Evolutionary conservation across 2,888 invertebrate genomes (phyloP), one percentile per base, ranked within the genome.

Genomic region (Bedellia somnulentella): DNA sequence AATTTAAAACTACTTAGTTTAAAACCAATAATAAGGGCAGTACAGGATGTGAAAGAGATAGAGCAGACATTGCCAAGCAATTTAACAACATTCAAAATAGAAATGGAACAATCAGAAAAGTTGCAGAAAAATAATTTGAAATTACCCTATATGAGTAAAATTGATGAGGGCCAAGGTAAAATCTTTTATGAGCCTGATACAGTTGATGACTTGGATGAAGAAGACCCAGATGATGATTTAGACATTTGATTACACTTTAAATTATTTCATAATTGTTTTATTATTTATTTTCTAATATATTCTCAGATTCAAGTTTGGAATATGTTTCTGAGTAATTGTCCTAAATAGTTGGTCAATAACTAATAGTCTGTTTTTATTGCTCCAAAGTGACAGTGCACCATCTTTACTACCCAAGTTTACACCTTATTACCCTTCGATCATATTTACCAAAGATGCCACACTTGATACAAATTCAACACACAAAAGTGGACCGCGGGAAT

Each of bases 151-250:
- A 71, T 71, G 73, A 71, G 58, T 41, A 76, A 75, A 39, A 68
- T 70, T 29, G 66, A 73, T 38, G 57, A 71, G 32, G 64, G 73
- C 1, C 79, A 78, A 35, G 81, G 83, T 24, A 81, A 81, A 49
- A 86, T 90, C 18, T 79, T 82, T 41, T 90, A 91, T 48, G 79
- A 84, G 39, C 86, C 89, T 6, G 90, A 91, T 59, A 83, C 82
- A 31, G 78, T 81, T 2, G 90, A 90, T 56, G 90, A 90, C 53
- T 85, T 87, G 76, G 91, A 91, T 48, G 89, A 89, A 47, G 90
- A 90, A 61, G 89, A 91, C 63, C 90, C 90, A 2, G 91, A 91
- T 73, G 89, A 91, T 57, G 91, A 91, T 64, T 70, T 91, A 36
- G 83, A 86, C 61, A 82, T 89, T 46, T 83, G 66, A 63, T 29